A percentile compares a stretch with the other conserved stretches of the same genome.
phyloP scores from a whole-genome alignment of 2,888 invertebrate genomes.

The Spilosoma lubricipeda region DNA sequence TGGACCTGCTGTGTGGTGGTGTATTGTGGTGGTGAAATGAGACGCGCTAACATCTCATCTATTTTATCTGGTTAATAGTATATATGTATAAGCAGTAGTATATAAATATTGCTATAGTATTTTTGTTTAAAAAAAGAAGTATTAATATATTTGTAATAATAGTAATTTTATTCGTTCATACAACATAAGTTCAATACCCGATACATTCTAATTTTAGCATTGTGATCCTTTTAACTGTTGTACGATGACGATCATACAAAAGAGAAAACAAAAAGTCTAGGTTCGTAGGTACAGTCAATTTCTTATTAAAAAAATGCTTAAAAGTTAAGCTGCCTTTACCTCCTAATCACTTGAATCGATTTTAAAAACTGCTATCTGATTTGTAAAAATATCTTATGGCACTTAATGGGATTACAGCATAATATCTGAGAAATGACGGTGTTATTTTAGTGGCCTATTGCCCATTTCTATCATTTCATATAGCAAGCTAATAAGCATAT shows the following conservation, averaged over 20 bases:
- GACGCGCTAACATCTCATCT: constrained; percentile 40
- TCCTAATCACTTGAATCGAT: background rate
- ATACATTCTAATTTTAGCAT: no score
- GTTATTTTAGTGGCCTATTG: constrained; percentile 3
- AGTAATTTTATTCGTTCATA: no score
- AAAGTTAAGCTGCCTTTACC: no score
- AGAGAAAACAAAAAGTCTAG: no score
- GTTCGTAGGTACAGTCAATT: no score
- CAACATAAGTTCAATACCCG: no score
- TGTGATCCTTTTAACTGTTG: no score
- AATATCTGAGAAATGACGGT: constrained; percentile 3
- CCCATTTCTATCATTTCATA: background rate
- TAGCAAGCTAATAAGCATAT: constrained; percentile 1
- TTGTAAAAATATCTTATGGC: background rate
- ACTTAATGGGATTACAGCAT: background rate
- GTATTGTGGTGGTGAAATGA: constrained; percentile 52
- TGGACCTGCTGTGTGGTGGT: constrained; percentile 46
- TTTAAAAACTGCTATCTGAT: background rate
- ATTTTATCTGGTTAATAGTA: constrained; percentile 8
- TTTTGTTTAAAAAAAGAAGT: background rate
- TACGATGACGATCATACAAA: no score
- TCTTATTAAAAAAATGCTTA: background rate
- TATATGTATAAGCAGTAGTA: background rate
- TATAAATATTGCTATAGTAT: background rate
- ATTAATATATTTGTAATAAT: no score